These are phyloP conservation scores for Tylochromis polylepis DNA, from an alignment of 2,113 vertebrate genomes.

Conservation along the genomic window DNA sequence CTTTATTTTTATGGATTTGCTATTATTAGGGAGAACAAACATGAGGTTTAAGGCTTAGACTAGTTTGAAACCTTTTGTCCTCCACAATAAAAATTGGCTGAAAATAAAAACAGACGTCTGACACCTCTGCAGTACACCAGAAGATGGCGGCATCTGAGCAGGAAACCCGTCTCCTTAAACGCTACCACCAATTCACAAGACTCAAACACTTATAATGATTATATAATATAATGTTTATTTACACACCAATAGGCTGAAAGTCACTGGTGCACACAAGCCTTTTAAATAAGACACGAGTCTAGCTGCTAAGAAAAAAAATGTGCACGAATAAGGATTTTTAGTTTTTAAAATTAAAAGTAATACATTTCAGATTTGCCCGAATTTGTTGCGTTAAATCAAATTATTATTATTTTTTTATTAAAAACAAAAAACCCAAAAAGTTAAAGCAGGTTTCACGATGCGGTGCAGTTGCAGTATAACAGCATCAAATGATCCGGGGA, in stretches of 20 bases:
- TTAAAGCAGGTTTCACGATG: neutral
- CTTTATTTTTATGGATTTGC: neutral
- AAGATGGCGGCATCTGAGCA: constrained; percentile 39
- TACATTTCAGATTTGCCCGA: neutral
- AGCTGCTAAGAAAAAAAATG: neutral
- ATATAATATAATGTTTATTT: neutral
- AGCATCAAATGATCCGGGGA: neutral
- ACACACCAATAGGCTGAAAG: neutral
- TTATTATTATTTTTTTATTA: neutral
- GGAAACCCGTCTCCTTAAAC: neutral
- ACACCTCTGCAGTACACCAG: neutral
- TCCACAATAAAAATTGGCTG: neutral
- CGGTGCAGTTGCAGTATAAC: neutral
- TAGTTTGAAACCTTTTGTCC: neutral
- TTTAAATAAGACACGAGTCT: neutral
- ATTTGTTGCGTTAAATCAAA: neutral
- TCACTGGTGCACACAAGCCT: neutral
- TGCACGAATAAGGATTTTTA: neutral
- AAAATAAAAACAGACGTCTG: neutral
- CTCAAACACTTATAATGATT: neutral
- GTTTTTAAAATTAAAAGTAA: neutral
- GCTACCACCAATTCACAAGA: neutral
- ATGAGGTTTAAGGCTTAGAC: neutral
- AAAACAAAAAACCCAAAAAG: neutral
- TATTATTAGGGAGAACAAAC: neutral